Base-by-base conservation (phyloP, 1,140 invertebrate species). In the Hydropsyche tenuis region DNA sequence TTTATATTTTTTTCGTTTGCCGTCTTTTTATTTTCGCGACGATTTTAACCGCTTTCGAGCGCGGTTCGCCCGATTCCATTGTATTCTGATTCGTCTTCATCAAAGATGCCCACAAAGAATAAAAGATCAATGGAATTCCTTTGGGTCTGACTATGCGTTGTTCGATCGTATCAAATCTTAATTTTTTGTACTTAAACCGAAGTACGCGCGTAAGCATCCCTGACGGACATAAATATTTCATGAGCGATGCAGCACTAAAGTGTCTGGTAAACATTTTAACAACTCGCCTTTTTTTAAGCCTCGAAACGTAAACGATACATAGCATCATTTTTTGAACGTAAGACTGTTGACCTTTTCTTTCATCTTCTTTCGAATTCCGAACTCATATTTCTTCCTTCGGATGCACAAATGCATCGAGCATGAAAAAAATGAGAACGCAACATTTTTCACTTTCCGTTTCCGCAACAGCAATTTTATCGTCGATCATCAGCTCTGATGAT, bases 191-290 rank as follows among this genome's bases (percentile, higher is more conserved):
- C 9, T 9, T 37, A 37, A 4, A 37, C 9, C 3, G 3, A 9
- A 4, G 9, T 37, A 9, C 9, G 30, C 30, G 30, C 9, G n/a
- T 16, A 53, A 60, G 23, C 23, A 60, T 12, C 56, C 23, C 56
- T 60, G 56, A 60, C 22, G 20, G 14, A 48, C 30, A 48, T 48
- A 48, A n/a, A 48, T 48, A 48, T 48, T 48, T 48, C 45, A 48
- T 48, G 11, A n/a, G 16, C 45, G 45, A 60, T 53, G 48, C 20
- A 53, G 16, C 48, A 53, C 48, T 53, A 18, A 60, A 60, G 56
- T 60, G 56, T 25, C 22, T 20, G 56, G 56, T 60, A 60, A 60
- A 60, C 56, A 60, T 60, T 60, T 60, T 60, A 25, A 60, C 30
- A 37, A 37, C 56, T 60, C 7, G 1, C 11, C 56, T 60, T 22